These are phyloP conservation scores for Penaeus japonicus DNA, from an alignment of 1,140 invertebrate species.

Conservation along the genomic window DNA sequence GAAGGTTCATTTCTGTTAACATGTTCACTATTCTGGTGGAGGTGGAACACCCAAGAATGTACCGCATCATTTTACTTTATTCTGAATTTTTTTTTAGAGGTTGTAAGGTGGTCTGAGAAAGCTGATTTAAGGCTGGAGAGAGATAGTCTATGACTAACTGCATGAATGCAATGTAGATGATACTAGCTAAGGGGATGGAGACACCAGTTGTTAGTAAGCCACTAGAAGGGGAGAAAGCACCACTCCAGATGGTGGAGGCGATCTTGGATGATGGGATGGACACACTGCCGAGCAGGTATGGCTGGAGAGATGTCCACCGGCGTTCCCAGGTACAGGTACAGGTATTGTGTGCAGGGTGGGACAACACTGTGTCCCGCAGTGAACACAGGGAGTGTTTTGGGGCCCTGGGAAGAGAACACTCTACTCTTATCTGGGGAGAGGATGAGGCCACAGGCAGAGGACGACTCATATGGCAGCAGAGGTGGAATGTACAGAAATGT, in stretches of 20 bases:
- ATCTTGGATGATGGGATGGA: neutral
- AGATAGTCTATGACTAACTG: neutral
- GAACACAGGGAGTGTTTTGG: too few species aligned
- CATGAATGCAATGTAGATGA: neutral
- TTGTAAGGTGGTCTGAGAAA: neutral
- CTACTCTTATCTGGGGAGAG: too few species aligned
- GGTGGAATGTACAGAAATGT: too few species aligned
- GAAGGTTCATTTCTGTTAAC: neutral
- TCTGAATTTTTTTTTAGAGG: neutral
- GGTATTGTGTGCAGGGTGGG: too few species aligned
- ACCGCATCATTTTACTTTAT: neutral
- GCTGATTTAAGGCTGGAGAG: neutral
- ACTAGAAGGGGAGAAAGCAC: neutral
- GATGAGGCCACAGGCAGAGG: too few species aligned
- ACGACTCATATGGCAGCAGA: too few species aligned
- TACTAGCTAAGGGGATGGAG: neutral
- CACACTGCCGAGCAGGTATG: neutral
- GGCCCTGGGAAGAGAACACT: too few species aligned
- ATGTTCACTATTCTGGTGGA: neutral
- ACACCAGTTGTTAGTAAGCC: neutral
- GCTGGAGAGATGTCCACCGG: neutral
- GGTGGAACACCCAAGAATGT: neutral
- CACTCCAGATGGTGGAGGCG: neutral
- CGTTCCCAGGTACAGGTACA: neutral
- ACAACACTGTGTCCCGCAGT: too few species aligned